Base-by-base conservation (phyloP, 2,113 vertebrate genomes). In the Bos javanicus region DNA sequence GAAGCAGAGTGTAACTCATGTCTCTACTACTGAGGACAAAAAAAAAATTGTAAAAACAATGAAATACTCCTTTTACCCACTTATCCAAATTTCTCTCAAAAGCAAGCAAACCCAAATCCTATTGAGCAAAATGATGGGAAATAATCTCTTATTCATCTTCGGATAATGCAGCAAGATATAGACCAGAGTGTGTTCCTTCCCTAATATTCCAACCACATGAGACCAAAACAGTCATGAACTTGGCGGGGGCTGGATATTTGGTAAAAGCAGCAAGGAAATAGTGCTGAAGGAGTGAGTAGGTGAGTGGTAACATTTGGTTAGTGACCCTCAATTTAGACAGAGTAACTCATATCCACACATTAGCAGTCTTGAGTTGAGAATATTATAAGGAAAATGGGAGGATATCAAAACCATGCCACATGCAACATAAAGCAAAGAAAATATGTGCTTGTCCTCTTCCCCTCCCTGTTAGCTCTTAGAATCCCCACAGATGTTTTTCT, bases 401-500 rank as follows among this genome's bases (percentile, higher is more conserved):
- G 50, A 26, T 97, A 91, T 90, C 57, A 96, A 97, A 97, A 94
- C 52, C 74, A 76, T 39, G n/a, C 85, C 52, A 7, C 36, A 19
- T 59, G 50, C 28, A 62, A 23, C 26, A 83, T 81, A 71, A 78
- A 82, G 43, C 13, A n/a, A 89, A 95, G 50, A 21, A 59, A 54
- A 82, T 81, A 74, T 21, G 6, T n/a, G 4, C 14, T 15, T 12
- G 64, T 92, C 7, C 64, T 87, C 95, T 97, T 94, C 11, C 39
- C 17, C 91, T 86, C 64, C 94, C n/a, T 21, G 4, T 87, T 92
- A 87, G 62, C 91, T 95, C 64, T 94, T 33, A 14, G 33, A 54
- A 7, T 87, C 16, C 60, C 83, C 95, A 56, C 93, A 98, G 96
- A 98, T 96, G 80, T 96, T 99, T 98, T 98, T 76, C 91, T 97